Conservation (phyloP, 2,888 invertebrate species). For the Meteorus cinctellus region DNA sequence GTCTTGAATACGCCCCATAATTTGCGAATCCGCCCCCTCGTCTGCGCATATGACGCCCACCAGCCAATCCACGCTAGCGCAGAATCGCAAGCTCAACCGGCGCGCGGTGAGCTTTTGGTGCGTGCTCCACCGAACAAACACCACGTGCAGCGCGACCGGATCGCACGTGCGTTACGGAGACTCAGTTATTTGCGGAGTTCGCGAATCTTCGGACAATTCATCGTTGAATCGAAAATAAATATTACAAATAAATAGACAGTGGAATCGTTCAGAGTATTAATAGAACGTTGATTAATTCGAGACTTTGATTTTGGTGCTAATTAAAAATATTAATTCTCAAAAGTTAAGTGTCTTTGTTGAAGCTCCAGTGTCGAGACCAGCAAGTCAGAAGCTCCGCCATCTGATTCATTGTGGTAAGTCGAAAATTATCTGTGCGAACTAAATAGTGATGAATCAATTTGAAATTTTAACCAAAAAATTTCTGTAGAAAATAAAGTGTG, state of each 20-base stretch:
- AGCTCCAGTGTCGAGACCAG: background rate
- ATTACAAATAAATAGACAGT: too few species aligned
- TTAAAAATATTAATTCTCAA: background rate
- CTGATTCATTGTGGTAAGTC: conserved; percentile 11
- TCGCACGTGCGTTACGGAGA: conserved; percentile 67
- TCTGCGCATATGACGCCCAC: conserved; percentile 71
- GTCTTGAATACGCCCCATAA: conserved; percentile 66
- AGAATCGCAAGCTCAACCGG: conserved; percentile 64
- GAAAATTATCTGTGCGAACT: background rate
- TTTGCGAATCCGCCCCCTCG: conserved; percentile 67
- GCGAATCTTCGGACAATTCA: too few species aligned
- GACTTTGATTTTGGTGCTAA: background rate
- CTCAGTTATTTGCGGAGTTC: conserved; percentile 35
- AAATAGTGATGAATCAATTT: background rate
- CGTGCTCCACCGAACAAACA: conserved; percentile 67
- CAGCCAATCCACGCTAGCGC: conserved; percentile 67
- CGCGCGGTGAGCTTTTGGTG: conserved; percentile 60
- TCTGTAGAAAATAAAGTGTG: background rate
- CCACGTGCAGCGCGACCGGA: conserved; percentile 71
- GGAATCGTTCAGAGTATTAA: too few species aligned
- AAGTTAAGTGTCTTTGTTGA: background rate
- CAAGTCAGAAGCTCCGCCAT: background rate
- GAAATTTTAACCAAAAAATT: background rate
- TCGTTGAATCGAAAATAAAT: too few species aligned
- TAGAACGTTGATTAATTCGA: background rate